These are phyloP conservation scores for Ricordea florida DNA, from an alignment of 92 coral and sea anemone species.

Conservation along the genomic window DNA sequence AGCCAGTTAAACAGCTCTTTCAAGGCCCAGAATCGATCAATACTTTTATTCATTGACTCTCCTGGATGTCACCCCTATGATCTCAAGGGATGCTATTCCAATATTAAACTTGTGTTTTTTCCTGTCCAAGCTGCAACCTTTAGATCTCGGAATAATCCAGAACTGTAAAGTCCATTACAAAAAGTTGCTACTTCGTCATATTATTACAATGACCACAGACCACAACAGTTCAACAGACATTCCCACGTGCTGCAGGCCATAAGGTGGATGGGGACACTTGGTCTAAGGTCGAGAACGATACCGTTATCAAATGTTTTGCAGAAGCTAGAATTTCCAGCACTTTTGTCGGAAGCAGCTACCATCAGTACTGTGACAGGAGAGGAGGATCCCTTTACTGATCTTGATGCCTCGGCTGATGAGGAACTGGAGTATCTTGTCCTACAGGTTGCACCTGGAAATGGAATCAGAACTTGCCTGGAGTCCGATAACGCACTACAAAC, in stretches of 20 bases:
- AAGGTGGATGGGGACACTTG: conserved; percentile 38
- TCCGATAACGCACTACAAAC: conserved; percentile 45
- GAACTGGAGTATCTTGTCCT: conserved; percentile 10
- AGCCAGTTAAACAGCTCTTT: conserved; percentile 50
- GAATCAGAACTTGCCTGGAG: conserved; percentile 37
- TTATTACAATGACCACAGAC: conserved; percentile 33
- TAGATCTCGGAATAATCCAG: conserved; percentile 55
- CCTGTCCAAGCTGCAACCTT: conserved; percentile 53
- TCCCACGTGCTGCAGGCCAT: conserved; percentile 36
- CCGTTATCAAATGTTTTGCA: conserved; percentile 41
- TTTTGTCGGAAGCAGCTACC: background rate
- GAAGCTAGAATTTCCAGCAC: conserved; percentile 42
- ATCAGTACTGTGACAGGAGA: background rate
- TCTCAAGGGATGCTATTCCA: conserved; percentile 30
- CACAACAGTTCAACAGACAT: conserved; percentile 31
- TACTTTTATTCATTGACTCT: conserved; percentile 43
- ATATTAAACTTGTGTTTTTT: conserved; percentile 34
- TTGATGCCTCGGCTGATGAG: conserved; percentile 34
- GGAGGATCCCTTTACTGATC: conserved; percentile 40
- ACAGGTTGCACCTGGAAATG: conserved; percentile 47
- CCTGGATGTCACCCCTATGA: conserved; percentile 53
- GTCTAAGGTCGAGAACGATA: conserved; percentile 29
- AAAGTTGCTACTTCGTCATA: conserved; percentile 27
- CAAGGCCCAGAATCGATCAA: conserved; percentile 37
- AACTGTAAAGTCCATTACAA: conserved; percentile 54